phyloP scores from a whole-genome alignment of 2,113 vertebrate species.

The Pan troglodytes region NHGRI_mPanTro3-v2.1_pri NC_072410.2:53522501-53523000 shows the following conservation, averaged over 20 bases:
- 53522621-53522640: background rate
- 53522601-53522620: background rate
- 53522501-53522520: background rate
- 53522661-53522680: background rate
- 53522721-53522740: background rate
- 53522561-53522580: background rate
- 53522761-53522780: slow-evolving; percentile 4
- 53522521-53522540: background rate
- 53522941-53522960: background rate
- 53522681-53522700: background rate
- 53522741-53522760: background rate
- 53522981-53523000: background rate
- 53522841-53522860: background rate
- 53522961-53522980: slow-evolving; percentile 17
- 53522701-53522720: background rate
- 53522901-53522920: background rate
- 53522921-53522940: background rate
- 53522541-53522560: background rate
- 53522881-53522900: slow-evolving; percentile 8
- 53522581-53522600: background rate
- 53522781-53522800: background rate
- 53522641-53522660: background rate
- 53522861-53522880: background rate
- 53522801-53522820: background rate
- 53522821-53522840: background rate